Conservation (phyloP, 2,797 vertebrate genomes). For the Malacoctenus gilli region DNA sequence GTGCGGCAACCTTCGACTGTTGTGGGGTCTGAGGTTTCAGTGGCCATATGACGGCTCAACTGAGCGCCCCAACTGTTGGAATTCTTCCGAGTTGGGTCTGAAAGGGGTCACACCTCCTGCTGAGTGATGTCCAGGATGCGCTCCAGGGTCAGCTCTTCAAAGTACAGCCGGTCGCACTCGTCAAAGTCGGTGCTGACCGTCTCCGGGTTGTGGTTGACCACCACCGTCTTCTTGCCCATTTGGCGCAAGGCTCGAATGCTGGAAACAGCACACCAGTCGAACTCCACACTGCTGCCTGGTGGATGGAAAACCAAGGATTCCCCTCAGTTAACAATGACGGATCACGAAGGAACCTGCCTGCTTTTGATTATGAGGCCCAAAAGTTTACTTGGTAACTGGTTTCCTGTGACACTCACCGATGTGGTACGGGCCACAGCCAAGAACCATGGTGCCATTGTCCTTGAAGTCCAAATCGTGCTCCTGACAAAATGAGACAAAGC, state of each 20-base stretch:
- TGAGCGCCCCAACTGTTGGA: no score
- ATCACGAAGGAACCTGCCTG: no score
- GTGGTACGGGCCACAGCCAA: slow-evolving; percentile 96
- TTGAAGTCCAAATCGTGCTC: slow-evolving; percentile 93
- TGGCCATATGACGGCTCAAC: no score
- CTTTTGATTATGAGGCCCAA: no score
- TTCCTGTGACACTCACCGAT: slow-evolving; percentile 84
- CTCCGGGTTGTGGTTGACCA: slow-evolving; percentile 97
- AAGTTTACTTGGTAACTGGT: neutral
- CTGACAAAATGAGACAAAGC: slow-evolving; percentile 69
- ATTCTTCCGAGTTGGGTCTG: neutral
- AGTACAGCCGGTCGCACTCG: slow-evolving; percentile 96
- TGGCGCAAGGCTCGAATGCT: slow-evolving; percentile 90
- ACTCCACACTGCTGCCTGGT: slow-evolving; percentile 95
- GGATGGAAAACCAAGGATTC: no score
- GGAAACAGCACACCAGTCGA: slow-evolving; percentile 97
- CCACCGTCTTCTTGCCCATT: slow-evolving; percentile 90
- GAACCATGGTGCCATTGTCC: slow-evolving; percentile 91
- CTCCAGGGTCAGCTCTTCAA: slow-evolving; percentile 94
- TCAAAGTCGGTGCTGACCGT: slow-evolving; percentile 98
- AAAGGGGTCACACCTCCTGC: slow-evolving; percentile 85
- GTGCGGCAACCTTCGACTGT: no score
- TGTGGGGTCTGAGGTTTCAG: no score
- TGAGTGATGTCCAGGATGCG: slow-evolving; percentile 94
- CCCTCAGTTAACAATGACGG: no score